Conservation (phyloP, 2,888 invertebrate species). For the Cantharis flavilabris region DNA sequence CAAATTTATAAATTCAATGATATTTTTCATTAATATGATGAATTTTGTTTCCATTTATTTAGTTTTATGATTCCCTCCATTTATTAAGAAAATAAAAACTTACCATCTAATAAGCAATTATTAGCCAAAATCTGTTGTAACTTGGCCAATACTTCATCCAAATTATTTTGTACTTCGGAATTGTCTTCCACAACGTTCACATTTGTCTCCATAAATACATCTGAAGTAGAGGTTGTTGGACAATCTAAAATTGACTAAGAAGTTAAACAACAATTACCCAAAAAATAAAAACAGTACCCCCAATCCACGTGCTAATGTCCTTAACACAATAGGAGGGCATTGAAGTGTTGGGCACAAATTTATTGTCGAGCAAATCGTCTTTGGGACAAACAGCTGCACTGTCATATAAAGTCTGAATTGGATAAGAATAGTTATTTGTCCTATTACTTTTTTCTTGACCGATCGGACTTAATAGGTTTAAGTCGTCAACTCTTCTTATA, state of each 20-base stretch:
- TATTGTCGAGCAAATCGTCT: neutral
- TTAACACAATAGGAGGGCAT: constrained; percentile 60
- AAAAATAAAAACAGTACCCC: constrained; percentile 56
- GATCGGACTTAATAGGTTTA: constrained; percentile 63
- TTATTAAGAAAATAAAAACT: constrained; percentile 26
- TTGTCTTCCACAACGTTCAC: neutral
- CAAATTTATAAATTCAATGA: too few relatives aligned
- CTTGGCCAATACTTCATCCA: constrained; percentile 71
- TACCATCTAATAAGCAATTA: constrained; percentile 69
- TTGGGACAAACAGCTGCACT: neutral
- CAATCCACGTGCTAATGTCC: constrained; percentile 71
- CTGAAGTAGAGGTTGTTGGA: constrained; percentile 19
- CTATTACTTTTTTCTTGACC: constrained; percentile 47
- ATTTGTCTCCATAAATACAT: constrained; percentile 7
- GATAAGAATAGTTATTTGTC: neutral
- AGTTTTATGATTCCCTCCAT: too few relatives aligned
- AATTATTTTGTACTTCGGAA: constrained; percentile 64
- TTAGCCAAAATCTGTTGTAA: constrained; percentile 73
- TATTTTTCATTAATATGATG: too few relatives aligned
- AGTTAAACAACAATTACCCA: constrained; percentile 39
- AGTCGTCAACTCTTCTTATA: constrained; percentile 50
- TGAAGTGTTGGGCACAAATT: constrained; percentile 28
- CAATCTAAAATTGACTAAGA: constrained; percentile 20
- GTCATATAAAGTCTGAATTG: neutral
- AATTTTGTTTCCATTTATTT: too few relatives aligned